Percentiles rank a stretch among this genome's conserved stretches.
Evolutionary conservation across 92 coral and sea anemone genomes (phyloP).

Genomic region (Porites divaricata): DNA sequence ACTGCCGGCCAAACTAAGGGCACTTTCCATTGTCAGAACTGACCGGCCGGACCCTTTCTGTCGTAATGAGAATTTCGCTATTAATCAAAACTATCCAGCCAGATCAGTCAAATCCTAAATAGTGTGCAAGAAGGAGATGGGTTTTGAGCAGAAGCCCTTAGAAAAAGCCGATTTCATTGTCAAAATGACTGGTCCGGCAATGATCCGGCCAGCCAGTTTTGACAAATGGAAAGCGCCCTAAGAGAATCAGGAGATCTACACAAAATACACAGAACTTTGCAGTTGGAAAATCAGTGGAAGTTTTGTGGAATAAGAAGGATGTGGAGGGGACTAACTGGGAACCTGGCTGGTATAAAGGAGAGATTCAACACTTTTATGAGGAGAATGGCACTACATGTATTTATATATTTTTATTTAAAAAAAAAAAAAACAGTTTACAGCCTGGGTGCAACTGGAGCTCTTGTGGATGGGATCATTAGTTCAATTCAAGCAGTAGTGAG

Average conservation of each 20-base stretch:
- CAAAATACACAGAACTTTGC: not conserved
- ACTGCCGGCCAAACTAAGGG: not conserved
- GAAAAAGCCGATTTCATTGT: too few relatives aligned
- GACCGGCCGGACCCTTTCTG: too few relatives aligned
- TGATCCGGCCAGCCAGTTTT: too few relatives aligned
- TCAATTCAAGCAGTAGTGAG: not conserved
- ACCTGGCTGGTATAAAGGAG: slow-evolving; percentile 48
- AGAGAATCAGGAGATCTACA: not conserved
- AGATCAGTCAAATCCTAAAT: too few relatives aligned
- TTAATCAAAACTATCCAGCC: too few relatives aligned
- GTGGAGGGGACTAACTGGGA: slow-evolving; percentile 47
- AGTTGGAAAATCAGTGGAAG: slow-evolving; percentile 47
- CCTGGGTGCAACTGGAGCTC: slow-evolving; percentile 47
- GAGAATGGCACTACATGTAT: not conserved
- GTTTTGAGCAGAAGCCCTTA: too few relatives aligned
- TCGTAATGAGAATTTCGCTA: too few relatives aligned
- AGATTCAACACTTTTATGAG: slow-evolving; percentile 50
- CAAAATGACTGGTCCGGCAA: too few relatives aligned
- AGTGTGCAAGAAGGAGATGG: too few relatives aligned
- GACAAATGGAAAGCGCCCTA: too few relatives aligned
- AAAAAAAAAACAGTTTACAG: slow-evolving; percentile 45
- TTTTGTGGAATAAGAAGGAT: slow-evolving; percentile 53
- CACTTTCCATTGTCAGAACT: too few relatives aligned
- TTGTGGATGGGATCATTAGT: slow-evolving; percentile 40
- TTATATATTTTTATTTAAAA: not conserved